Evolutionary conservation across 2,888 invertebrate genomes (phyloP).

Genomic region (Neoascia interrupta): DNA sequence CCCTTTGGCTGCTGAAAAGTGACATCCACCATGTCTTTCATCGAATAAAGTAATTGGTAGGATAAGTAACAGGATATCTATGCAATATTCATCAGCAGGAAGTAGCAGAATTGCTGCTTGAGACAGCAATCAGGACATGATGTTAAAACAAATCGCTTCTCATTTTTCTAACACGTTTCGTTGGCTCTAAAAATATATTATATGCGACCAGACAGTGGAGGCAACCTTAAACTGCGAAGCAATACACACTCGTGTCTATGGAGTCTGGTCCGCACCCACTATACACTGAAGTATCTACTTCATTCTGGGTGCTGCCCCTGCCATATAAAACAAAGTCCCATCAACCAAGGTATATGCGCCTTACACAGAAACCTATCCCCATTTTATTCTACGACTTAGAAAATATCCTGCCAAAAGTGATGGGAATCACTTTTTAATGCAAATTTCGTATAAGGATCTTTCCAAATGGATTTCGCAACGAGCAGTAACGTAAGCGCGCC

Average conservation of each 20-base stretch:
- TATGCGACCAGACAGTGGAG: constrained; percentile 2
- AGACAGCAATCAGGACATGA: constrained; percentile 53
- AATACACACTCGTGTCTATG: no score
- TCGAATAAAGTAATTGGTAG: constrained; percentile 35
- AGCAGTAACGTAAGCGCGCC: no score
- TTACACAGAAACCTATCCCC: no score
- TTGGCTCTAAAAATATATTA: constrained; percentile 17
- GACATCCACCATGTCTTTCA: no score
- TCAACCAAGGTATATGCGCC: no score
- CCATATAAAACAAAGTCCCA: no score
- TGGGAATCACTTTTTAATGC: constrained; percentile 39
- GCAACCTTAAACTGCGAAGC: no score
- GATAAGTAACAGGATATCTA: constrained; percentile 29
- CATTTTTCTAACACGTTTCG: constrained; percentile 46
- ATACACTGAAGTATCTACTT: no score
- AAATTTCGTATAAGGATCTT: constrained; percentile 40
- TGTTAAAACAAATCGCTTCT: constrained; percentile 55
- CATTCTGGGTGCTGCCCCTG: no score
- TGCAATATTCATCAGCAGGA: constrained; percentile 54
- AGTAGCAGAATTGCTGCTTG: constrained; percentile 49
- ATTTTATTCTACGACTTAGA: constrained; percentile 7
- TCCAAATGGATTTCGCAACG: constrained; percentile 36
- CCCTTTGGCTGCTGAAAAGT: no score
- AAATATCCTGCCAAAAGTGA: constrained; percentile 43
- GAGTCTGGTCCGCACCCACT: no score